Evolutionary conservation across 2,888 invertebrate species (phyloP).

Genomic region (Elysia crispata): DNA sequence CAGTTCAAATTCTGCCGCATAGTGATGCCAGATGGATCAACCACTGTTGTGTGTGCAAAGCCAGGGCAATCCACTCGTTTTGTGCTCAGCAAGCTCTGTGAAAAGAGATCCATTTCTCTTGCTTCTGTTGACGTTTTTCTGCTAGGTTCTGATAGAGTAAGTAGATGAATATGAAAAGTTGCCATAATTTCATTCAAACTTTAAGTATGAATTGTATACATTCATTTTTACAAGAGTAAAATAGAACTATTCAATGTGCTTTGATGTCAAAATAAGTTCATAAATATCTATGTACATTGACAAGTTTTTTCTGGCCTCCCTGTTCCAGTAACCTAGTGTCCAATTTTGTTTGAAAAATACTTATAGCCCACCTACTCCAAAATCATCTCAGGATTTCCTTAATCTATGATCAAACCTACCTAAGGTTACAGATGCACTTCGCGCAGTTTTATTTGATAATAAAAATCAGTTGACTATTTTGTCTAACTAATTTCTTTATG

Average conservation of each 20-base stretch:
- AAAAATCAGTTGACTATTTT: no score
- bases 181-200: neutral
- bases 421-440: no score
- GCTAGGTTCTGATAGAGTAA: constrained; percentile 78
- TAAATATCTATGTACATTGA: no score
- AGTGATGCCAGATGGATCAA: constrained; percentile 92
- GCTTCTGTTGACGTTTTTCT: constrained; percentile 88
- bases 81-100: constrained; percentile 88
- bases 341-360: no score
- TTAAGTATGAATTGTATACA: neutral
- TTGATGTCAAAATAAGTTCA: no score
- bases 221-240: neutral
- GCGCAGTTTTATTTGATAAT: no score
- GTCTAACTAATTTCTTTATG: neutral
- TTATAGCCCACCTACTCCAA: no score
- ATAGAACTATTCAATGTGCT: no score
- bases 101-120: constrained; percentile 88
- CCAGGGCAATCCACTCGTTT: constrained; percentile 86
- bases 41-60: constrained; percentile 92
- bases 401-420: no score
- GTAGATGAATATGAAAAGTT: constrained; percentile 5
- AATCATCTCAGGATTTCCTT: no score
- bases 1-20: constrained; percentile 79
- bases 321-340: no score
- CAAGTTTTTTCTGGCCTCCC: no score